Percentiles rank a stretch among this genome's conserved stretches.
These are phyloP conservation scores for Parasteatoda tepidariorum DNA, from an alignment of 1,140 invertebrate genomes.

Conservation along the genomic window DNA sequence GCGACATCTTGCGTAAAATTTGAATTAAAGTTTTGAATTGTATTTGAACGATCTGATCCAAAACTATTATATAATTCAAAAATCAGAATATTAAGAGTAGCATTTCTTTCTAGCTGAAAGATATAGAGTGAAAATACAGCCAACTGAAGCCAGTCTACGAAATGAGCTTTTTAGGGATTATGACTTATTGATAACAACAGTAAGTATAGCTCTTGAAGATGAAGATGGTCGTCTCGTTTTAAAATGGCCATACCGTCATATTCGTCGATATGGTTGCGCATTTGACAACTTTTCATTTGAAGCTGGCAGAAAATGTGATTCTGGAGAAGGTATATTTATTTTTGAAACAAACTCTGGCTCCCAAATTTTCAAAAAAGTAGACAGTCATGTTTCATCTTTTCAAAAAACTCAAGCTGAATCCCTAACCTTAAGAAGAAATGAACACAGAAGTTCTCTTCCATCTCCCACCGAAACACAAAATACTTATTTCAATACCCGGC, in stretches of 20 bases:
- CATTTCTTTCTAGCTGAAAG: conserved; percentile 61
- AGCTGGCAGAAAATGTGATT: conserved; percentile 87
- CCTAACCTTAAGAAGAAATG: conserved; percentile 17
- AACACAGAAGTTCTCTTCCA: conserved; percentile 17
- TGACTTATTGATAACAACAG: conserved; percentile 78
- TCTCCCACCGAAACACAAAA: not conserved
- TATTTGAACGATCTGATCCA: too few relatives aligned
- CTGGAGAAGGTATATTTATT: conserved; percentile 85
- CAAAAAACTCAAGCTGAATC: conserved; percentile 54
- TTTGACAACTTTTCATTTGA: conserved; percentile 88
- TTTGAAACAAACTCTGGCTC: conserved; percentile 71
- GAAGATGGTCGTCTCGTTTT: conserved; percentile 74
- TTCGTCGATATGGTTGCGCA: conserved; percentile 84
- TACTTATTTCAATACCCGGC: conserved; percentile 3
- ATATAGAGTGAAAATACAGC: conserved; percentile 81
- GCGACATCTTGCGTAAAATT: too few relatives aligned
- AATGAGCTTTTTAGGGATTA: conserved; percentile 80
- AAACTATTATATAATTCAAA: too few relatives aligned
- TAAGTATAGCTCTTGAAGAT: conserved; percentile 79
- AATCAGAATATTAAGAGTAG: too few relatives aligned
- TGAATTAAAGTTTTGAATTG: too few relatives aligned
- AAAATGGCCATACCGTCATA: conserved; percentile 89
- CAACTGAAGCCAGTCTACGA: conserved; percentile 81
- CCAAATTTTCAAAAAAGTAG: conserved; percentile 63
- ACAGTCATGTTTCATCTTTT: conserved; percentile 59